phyloP scores from a whole-genome alignment of 2,888 invertebrate genomes.

The Chaitophorus viminalis region DNA sequence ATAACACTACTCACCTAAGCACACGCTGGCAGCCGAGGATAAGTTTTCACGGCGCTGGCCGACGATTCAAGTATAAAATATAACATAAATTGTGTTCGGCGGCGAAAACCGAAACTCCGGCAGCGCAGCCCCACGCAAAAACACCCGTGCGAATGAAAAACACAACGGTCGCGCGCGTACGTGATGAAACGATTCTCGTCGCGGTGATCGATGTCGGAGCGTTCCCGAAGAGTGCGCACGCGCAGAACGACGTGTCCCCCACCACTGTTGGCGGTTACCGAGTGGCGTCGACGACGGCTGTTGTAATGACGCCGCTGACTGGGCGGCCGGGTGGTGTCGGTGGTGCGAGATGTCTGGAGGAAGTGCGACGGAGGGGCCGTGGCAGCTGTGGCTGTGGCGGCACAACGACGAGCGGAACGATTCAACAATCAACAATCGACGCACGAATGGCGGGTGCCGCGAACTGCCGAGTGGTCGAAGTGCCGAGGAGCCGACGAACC shows the following conservation, averaged over 20 bases:
- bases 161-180: not conserved
- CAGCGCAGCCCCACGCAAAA: not conserved
- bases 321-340: no score
- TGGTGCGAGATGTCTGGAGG: no score
- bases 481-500: not conserved
- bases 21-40: not conserved
- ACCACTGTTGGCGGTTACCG: not conserved
- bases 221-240: not conserved
- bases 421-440: no score
- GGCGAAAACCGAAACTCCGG: not conserved
- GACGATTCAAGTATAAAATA: no score
- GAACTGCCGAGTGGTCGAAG: not conserved
- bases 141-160: not conserved
- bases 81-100: no score
- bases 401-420: not conserved
- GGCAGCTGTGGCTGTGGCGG: not conserved
- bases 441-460: conserved; percentile 14
- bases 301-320: no score
- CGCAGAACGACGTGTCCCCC: not conserved
- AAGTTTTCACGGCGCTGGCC: not conserved
- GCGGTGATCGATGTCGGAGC: conserved; percentile 8
- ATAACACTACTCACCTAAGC: not conserved
- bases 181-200: not conserved
- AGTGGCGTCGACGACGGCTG: not conserved
- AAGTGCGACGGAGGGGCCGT: not conserved